Percentiles rank a stretch among this genome's conserved stretches.
These are phyloP conservation scores for Carlito syrichta DNA, from an alignment of 2,113 vertebrate genomes.

Conservation along the genomic window DNA sequence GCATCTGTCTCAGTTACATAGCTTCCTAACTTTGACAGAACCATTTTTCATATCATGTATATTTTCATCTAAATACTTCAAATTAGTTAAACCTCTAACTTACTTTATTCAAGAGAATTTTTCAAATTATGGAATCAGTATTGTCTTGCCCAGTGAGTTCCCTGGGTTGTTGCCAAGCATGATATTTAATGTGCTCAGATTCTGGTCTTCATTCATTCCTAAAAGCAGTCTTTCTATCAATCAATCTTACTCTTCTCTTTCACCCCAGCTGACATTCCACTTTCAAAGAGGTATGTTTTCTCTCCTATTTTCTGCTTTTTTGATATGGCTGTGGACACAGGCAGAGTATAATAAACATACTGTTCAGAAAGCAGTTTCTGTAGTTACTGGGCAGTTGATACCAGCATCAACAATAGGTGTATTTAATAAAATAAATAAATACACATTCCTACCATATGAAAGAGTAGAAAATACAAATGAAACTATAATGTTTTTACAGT, in stretches of 20 bases:
- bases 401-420: not conserved
- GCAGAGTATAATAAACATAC: not conserved
- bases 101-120: not conserved
- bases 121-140: not conserved
- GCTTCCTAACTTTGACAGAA: not conserved
- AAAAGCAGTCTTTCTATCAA: not conserved
- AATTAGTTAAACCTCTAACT: not conserved
- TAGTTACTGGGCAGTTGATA: not conserved
- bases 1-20: not conserved
- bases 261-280: not conserved
- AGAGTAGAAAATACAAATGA: not conserved
- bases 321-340: not conserved
- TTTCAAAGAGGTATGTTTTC: not conserved
- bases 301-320: not conserved
- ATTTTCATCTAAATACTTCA: slow-evolving; percentile 22
- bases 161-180: not conserved
- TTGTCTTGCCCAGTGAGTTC: not conserved
- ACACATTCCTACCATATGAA: not conserved
- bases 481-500: not conserved
- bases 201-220: not conserved
- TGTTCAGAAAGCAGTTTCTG: not conserved
- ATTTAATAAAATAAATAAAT: not conserved
- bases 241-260: not conserved
- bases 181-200: not conserved
- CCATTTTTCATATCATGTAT: not conserved